Percentiles rank a stretch among this genome's conserved stretches.
phyloP scores from a whole-genome alignment of 23 tunicate genomes.

The Pegea sp. region DNA sequence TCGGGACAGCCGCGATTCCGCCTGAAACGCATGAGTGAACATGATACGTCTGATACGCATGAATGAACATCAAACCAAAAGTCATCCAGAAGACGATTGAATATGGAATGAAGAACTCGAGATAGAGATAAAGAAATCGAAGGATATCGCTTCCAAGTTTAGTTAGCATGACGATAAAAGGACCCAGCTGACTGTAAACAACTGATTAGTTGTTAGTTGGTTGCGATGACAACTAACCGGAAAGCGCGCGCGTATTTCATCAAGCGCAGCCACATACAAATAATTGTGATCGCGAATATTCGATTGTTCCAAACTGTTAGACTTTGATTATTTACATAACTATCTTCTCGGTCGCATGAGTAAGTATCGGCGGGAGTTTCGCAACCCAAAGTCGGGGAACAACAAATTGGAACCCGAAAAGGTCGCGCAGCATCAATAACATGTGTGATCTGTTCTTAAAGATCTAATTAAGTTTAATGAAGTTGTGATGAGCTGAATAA shows the following conservation, averaged over 20 bases:
- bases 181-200: slow-evolving; percentile 44
- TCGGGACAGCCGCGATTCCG: slow-evolving; percentile 9
- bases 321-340: slow-evolving; percentile 54
- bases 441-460: slow-evolving; percentile 7
- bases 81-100: slow-evolving; percentile 87
- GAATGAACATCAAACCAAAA: slow-evolving; percentile 30
- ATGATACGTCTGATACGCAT: neutral
- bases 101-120: slow-evolving; percentile 77
- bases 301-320: slow-evolving; percentile 64
- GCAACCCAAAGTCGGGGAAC: neutral
- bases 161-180: slow-evolving; percentile 83
- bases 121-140: slow-evolving; percentile 56
- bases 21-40: slow-evolving; percentile 14
- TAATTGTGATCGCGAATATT: slow-evolving; percentile 30
- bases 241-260: slow-evolving; percentile 88
- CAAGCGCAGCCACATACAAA: slow-evolving; percentile 61
- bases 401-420: neutral
- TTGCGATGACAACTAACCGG: slow-evolving; percentile 10
- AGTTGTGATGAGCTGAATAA: neutral
- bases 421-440: neutral
- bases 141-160: slow-evolving; percentile 50
- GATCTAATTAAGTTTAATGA: neutral
- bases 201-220: neutral
- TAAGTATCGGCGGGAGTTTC: neutral
- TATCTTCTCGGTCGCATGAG: neutral